phyloP scores from a whole-genome alignment of 35 echinoderm and acorn worm species.

The Eucidaris tribuloides region DNA sequence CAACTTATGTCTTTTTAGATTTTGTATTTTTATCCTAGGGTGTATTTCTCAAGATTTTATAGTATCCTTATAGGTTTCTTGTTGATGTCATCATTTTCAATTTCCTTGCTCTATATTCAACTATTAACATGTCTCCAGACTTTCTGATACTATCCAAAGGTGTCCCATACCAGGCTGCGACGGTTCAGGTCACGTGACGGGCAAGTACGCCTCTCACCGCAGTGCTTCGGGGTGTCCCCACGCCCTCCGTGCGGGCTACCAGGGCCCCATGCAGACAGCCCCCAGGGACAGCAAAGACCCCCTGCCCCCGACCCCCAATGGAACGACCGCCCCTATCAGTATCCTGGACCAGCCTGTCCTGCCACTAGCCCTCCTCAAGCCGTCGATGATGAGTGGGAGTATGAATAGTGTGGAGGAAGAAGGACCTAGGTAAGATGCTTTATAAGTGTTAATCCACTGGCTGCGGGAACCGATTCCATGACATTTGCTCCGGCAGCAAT shows the following conservation, averaged over 20 bases:
- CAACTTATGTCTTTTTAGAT: no score
- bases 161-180: constrained; percentile 95
- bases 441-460: no score
- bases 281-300: background rate
- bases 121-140: no score
- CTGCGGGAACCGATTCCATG: no score
- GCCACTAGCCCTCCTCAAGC: constrained; percentile 1
- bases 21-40: no score
- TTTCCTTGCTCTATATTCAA: no score
- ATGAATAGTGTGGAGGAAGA: background rate
- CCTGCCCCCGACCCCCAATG: background rate
- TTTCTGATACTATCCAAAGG: constrained; percentile 34
- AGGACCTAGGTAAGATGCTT: constrained; percentile 10
- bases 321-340: background rate
- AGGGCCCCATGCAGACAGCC: constrained; percentile 22
- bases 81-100: no score
- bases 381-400: background rate
- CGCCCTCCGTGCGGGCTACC: constrained; percentile 46
- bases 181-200: constrained; percentile 93
- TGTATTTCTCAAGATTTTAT: no score
- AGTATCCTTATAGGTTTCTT: no score
- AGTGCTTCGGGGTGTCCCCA: constrained; percentile 96
- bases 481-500: no score
- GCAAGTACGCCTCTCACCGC: constrained; percentile 96
- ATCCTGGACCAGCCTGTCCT: background rate